A percentile compares a stretch with the other conserved stretches of the same genome.
These are phyloP conservation scores for Vireo griseus DNA, from an alignment of 2,797 vertebrate species.

Conservation along the genomic window DNA sequence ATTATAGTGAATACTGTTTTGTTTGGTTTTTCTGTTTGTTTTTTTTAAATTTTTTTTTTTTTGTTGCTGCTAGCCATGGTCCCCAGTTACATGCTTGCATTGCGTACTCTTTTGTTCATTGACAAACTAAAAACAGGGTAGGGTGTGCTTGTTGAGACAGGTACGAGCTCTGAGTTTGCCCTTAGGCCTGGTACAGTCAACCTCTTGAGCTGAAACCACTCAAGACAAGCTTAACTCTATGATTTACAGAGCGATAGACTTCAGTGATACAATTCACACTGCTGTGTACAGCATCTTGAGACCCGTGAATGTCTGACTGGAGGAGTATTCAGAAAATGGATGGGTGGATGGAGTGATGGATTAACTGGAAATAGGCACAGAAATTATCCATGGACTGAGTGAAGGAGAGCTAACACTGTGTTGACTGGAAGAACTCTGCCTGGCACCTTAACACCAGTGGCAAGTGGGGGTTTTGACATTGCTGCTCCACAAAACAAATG, in stretches of 20 bases:
- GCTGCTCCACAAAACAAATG: background rate
- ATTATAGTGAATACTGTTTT: background rate
- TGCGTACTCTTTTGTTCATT: background rate
- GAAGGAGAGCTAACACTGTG: background rate
- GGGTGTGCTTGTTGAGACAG: background rate
- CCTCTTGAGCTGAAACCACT: background rate
- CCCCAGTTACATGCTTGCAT: background rate
- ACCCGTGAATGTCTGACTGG: background rate
- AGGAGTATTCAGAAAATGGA: background rate
- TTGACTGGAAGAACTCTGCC: background rate
- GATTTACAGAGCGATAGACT: background rate
- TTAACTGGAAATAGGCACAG: background rate
- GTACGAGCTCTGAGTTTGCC: background rate
- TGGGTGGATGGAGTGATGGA: background rate
- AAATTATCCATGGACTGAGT: background rate
- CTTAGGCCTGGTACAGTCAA: background rate
- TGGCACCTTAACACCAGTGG: background rate
- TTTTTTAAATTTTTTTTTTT: background rate
- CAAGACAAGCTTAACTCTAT: background rate
- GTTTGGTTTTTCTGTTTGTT: background rate
- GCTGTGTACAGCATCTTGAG: rapidly evolving
- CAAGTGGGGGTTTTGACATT: background rate
- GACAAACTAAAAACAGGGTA: background rate
- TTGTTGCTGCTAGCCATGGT: background rate
- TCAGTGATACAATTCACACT: background rate